A percentile compares a stretch with the other conserved stretches of the same genome.
Conservation (phyloP, 2,888 invertebrate genomes). For the Heliothis peltigera region DNA sequence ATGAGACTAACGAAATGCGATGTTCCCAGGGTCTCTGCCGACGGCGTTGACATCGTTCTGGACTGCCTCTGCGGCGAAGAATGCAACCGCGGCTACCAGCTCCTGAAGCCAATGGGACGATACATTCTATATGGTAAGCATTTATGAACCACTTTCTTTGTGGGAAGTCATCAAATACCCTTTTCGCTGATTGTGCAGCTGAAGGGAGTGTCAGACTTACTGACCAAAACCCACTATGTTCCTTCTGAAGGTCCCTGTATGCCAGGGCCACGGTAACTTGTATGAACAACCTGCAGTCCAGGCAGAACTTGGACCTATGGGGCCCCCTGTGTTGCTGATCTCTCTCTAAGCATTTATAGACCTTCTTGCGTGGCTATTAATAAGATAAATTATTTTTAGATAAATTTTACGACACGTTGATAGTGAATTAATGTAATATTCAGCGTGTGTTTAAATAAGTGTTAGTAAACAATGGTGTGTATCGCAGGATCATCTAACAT, state of each 20-base stretch:
- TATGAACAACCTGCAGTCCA: too few relatives aligned
- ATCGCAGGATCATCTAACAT: conserved; percentile 94
- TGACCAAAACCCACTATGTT: too few relatives aligned
- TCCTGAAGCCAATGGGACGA: conserved; percentile 96
- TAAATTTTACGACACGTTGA: conserved; percentile 4
- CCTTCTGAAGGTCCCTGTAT: too few relatives aligned
- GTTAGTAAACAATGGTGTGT: conserved; percentile 76
- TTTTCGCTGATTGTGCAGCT: too few relatives aligned
- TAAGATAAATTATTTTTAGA: neutral
- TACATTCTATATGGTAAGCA: conserved; percentile 94
- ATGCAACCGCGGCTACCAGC: conserved; percentile 94
- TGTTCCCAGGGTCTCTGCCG: conserved; percentile 90
- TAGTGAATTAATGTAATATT: conserved; percentile 26
- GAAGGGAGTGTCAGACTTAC: too few relatives aligned
- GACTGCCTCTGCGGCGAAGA: conserved; percentile 97
- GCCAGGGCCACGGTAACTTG: too few relatives aligned
- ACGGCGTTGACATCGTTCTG: conserved; percentile 96
- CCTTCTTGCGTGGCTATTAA: too few relatives aligned
- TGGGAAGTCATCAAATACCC: too few relatives aligned
- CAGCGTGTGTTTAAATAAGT: conserved; percentile 33
- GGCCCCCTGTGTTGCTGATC: too few relatives aligned
- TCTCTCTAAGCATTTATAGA: too few relatives aligned
- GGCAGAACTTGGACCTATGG: too few relatives aligned
- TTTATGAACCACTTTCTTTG: neutral
- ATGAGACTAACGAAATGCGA: conserved; percentile 16